Conservation (phyloP, 2,888 invertebrate genomes). For the Arctia plantaginis region DNA sequence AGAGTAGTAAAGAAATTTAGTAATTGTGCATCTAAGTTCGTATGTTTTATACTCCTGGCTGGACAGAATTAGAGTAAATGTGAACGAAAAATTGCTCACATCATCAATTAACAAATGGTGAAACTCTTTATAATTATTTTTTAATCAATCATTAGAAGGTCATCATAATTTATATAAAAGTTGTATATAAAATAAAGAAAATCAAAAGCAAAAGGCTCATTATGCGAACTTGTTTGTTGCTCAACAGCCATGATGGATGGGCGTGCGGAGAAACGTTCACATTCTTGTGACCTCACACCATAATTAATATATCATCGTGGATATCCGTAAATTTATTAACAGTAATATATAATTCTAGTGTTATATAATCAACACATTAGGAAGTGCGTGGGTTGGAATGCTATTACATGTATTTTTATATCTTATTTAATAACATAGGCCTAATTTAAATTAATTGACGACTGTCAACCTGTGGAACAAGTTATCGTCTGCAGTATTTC, state of each 20-base stretch:
- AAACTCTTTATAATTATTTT: neutral
- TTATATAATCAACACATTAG: slow-evolving; percentile 21
- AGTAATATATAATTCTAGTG: slow-evolving; percentile 26
- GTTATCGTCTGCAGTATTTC: no score
- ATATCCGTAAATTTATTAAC: slow-evolving; percentile 30
- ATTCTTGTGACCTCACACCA: slow-evolving; percentile 21
- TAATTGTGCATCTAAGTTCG: no score
- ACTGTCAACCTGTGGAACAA: no score
- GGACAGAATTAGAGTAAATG: neutral
- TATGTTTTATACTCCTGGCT: neutral
- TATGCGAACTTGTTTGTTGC: slow-evolving; percentile 18
- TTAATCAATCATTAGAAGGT: neutral
- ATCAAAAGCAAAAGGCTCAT: slow-evolving; percentile 7
- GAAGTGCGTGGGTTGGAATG: neutral
- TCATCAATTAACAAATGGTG: neutral
- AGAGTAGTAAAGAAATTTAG: no score
- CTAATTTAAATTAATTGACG: neutral
- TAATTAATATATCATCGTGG: slow-evolving; percentile 38
- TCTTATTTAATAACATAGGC: neutral
- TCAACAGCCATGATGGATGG: slow-evolving; percentile 31
- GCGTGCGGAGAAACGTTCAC: slow-evolving; percentile 30
- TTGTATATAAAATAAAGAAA: neutral
- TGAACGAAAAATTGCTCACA: neutral
- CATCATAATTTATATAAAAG: slow-evolving; percentile 2
- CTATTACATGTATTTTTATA: neutral